Conservation (phyloP, 35 echinoderm and acorn worm genomes). For the Patiria miniata region DNA sequence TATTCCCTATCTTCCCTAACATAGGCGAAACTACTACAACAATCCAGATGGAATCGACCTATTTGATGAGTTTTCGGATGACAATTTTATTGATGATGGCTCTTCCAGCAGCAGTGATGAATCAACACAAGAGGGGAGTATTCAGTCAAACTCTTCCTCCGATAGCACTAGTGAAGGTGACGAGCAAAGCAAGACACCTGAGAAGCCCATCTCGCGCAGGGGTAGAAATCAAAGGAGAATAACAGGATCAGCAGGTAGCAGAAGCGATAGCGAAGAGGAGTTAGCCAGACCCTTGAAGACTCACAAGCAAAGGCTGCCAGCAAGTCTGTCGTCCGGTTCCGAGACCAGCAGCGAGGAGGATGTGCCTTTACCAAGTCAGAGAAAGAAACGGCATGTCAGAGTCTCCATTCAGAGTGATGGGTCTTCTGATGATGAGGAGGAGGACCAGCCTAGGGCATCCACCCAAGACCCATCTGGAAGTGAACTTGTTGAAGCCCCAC, state of each 20-base stretch:
- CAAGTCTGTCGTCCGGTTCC: background rate
- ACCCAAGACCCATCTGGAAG: no score
- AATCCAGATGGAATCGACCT: slow-evolving; percentile 35
- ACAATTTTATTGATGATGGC: slow-evolving; percentile 12
- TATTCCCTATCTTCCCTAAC: no score
- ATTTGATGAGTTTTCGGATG: slow-evolving; percentile 10
- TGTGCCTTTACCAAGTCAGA: background rate
- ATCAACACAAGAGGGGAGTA: background rate
- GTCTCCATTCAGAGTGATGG: background rate
- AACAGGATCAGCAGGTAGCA: background rate
- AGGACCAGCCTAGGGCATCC: background rate
- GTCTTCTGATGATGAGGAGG: background rate
- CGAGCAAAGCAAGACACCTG: background rate
- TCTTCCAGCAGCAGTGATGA: background rate
- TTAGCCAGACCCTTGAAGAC: background rate
- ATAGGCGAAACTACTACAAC: slow-evolving; percentile 40
- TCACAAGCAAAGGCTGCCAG: background rate
- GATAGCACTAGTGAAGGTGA: background rate
- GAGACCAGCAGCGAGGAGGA: background rate
- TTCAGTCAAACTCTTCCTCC: background rate
- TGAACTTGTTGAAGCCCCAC: no score
- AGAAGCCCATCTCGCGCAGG: no score
- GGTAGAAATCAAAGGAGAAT: no score
- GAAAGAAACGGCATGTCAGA: background rate
- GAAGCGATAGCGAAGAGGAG: background rate